Evolutionary conservation across 2,113 vertebrate genomes (phyloP).

Genomic region (Nothobranchius furzeri): DNA sequence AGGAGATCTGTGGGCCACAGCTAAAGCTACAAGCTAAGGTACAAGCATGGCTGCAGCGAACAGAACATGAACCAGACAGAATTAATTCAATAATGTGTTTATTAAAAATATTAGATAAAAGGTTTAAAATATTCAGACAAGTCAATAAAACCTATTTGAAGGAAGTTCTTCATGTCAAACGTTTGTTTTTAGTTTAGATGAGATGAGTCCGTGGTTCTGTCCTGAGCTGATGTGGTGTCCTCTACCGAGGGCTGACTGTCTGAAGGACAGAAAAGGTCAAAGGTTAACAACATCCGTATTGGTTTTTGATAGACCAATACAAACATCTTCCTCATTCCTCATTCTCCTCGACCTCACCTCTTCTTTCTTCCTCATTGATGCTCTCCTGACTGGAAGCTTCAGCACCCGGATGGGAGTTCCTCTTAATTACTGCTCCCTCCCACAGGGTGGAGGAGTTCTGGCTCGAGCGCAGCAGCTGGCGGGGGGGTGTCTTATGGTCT

Average conservation of each 20-base stretch:
- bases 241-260: slow-evolving; percentile 44
- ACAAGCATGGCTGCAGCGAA: too few relatives aligned
- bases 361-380: slow-evolving; percentile 50
- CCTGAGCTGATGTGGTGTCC: slow-evolving; percentile 8
- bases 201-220: slow-evolving; percentile 1
- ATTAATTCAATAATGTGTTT: background rate
- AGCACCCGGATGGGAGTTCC: slow-evolving; percentile 6
- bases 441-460: slow-evolving; percentile 53
- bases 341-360: slow-evolving; percentile 42
- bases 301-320: too few relatives aligned
- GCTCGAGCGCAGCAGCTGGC: slow-evolving; percentile 50
- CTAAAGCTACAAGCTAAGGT: too few relatives aligned
- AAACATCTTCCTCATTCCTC: background rate
- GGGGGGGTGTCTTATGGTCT: slow-evolving; percentile 66
- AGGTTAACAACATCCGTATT: too few relatives aligned
- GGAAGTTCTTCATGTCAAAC: background rate
- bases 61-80: background rate
- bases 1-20: too few relatives aligned
- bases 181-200: slow-evolving; percentile 9
- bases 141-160: too few relatives aligned
- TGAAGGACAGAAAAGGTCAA: slow-evolving; percentile 31
- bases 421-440: slow-evolving; percentile 63
- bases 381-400: slow-evolving; percentile 49
- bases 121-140: background rate
- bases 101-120: background rate